These are phyloP conservation scores for Chironomus tentans DNA, from an alignment of 2,888 invertebrate genomes.

Conservation along the genomic window DNA sequence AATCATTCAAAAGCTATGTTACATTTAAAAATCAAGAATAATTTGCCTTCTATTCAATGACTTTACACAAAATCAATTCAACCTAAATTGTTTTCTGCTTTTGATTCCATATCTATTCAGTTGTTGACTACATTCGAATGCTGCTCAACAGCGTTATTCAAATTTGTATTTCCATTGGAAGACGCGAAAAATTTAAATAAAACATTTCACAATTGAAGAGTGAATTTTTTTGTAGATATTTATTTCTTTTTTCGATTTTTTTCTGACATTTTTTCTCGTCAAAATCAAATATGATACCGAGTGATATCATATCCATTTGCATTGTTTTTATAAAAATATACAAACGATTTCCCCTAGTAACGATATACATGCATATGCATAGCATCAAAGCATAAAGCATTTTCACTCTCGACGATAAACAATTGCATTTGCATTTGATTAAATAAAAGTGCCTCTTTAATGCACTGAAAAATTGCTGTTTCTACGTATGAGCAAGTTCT, in stretches of 20 bases:
- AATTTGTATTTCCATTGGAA: too few species aligned
- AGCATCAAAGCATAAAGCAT: neutral
- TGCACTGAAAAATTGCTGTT: neutral
- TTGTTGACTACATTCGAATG: too few species aligned
- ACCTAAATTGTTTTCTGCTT: neutral
- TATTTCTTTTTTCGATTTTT: too few species aligned
- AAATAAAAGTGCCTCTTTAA: constrained; percentile 12
- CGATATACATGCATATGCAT: too few species aligned
- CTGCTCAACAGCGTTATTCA: too few species aligned
- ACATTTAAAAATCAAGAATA: neutral
- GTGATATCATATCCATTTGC: too few species aligned
- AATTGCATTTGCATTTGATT: constrained; percentile 22
- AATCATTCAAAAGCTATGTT: neutral
- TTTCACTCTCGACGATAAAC: neutral
- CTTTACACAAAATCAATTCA: neutral
- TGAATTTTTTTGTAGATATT: too few species aligned
- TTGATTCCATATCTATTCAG: neutral
- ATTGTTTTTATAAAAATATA: neutral
- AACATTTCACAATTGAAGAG: too few species aligned
- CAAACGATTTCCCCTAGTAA: neutral
- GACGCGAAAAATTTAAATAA: too few species aligned
- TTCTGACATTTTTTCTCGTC: too few species aligned
- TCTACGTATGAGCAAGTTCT: neutral
- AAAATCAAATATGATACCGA: too few species aligned
- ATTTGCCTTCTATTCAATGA: neutral